Evolutionary conservation across 2,113 vertebrate genomes (phyloP), one percentile per base, ranked within the genome.

Genomic region (Megaleporinus macrocephalus): DNA sequence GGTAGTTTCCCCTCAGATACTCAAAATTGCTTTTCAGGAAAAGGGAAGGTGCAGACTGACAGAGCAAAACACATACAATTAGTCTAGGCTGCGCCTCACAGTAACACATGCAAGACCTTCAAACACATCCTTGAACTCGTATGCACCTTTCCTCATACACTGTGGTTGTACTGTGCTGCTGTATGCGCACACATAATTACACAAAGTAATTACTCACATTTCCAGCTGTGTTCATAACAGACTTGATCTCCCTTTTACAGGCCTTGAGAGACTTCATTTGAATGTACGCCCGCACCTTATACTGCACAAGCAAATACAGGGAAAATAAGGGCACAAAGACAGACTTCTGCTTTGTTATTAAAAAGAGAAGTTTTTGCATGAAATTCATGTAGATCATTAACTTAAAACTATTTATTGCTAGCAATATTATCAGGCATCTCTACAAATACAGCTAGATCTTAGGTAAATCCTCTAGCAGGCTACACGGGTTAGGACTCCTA

Each of bases 21-120:
- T 99, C 98, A 93, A 99, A 99, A 89, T 99, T 99, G 88, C 98
- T 99, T 91, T 99, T 99, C 74, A 99, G 95, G 92, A 99, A 99
- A 5, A 99, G 96, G 33, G 98, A 99, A 44, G 97, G 95, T 13
- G 97, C 95, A 84, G 98, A 99, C 98, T 99, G 73, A 72, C 91
- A 90, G 72, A 75, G 87, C 87, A 51, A 66, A 33, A 13, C 15
- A 78, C 15, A 82, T 10, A 68, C 0, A 62, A 44, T 61, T 24
- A 79, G 30, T 27, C 41, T 29, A 69, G 49, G 18, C 20, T 61
- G 5, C 27, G 20, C 13, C 20, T 0, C 41, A 55, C 1, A 29
- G 27, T 47, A 27, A 44, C 13, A 76, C 18, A 36, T 24, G 12
- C 29, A 27, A 72, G 16, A 44, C 0, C 0, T n/a, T 36, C 18